A percentile compares a stretch with the other conserved stretches of the same genome.
Evolutionary conservation across 2,888 invertebrate species (phyloP).

Genomic region (Meiosimyza decipiens): DNA sequence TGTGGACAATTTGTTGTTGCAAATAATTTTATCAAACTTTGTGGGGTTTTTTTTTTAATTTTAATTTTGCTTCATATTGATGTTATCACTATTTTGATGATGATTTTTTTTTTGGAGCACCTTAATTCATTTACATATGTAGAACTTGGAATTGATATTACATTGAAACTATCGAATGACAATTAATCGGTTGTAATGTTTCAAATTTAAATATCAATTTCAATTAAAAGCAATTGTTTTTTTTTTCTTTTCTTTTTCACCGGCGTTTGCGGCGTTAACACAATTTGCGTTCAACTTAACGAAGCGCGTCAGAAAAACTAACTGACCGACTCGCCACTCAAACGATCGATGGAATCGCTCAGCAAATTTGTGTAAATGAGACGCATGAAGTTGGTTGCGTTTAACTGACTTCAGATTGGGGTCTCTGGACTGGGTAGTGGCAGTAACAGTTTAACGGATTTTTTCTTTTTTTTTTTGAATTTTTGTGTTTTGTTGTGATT

Average conservation of each 20-base stretch:
- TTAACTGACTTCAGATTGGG: constrained; percentile 41
- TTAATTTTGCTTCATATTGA: not conserved
- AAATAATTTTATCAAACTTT: not conserved
- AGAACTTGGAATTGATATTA: too few species aligned
- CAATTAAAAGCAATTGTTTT: not conserved
- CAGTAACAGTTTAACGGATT: constrained; percentile 46
- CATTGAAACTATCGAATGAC: too few species aligned
- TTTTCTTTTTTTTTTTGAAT: not conserved
- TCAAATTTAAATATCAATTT: too few species aligned
- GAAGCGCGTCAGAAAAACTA: constrained; percentile 34
- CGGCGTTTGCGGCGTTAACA: constrained; percentile 41
- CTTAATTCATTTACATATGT: too few species aligned
- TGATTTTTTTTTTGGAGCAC: too few species aligned
- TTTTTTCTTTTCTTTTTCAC: constrained; percentile 38
- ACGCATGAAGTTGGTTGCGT: constrained; percentile 26
- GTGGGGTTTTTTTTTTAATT: not conserved
- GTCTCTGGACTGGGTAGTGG: constrained; percentile 41
- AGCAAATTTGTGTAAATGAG: constrained; percentile 25
- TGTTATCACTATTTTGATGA: too few species aligned
- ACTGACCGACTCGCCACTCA: constrained; percentile 31
- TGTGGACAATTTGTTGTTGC: too few species aligned
- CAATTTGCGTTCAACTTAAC: constrained; percentile 44
- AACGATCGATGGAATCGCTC: constrained; percentile 31
- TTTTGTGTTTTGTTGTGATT: constrained; percentile 29
- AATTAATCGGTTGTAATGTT: too few species aligned